These are phyloP conservation scores for Drosophila monieri DNA, from an alignment of 2,888 invertebrate genomes.

Conservation along the genomic window DNA sequence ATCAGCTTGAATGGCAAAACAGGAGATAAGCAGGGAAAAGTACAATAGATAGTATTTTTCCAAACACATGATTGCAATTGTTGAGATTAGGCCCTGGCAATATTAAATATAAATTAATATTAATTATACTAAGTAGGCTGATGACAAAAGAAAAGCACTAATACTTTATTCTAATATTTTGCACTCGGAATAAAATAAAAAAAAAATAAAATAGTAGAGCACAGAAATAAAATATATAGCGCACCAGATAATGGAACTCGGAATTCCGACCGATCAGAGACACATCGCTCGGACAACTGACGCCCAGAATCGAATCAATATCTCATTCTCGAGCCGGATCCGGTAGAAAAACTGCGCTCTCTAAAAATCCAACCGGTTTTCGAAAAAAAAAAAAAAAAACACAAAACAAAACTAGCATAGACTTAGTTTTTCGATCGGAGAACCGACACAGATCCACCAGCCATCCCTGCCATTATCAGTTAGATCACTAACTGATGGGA, in stretches of 20 bases:
- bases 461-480: too few relatives aligned
- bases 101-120: neutral
- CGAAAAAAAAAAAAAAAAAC: neutral
- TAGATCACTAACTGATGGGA: neutral
- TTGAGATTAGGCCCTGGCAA: neutral
- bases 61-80: neutral
- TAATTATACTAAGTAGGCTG: neutral
- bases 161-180: neutral
- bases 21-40: neutral
- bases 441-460: neutral
- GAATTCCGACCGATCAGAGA: neutral
- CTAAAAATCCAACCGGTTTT: neutral
- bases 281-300: slow-evolving; percentile 1
- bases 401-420: neutral
- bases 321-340: neutral
- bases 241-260: neutral
- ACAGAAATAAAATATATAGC: neutral
- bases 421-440: neutral
- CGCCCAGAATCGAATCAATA: neutral
- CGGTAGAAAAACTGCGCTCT: slow-evolving; percentile 1
- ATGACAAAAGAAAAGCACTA: neutral
- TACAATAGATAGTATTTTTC: neutral
- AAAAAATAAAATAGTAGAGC: neutral
- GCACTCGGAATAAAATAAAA: neutral
- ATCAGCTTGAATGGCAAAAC: neutral